phyloP scores from a whole-genome alignment of 2,888 invertebrate genomes.

The Metacarcinus magister region DNA sequence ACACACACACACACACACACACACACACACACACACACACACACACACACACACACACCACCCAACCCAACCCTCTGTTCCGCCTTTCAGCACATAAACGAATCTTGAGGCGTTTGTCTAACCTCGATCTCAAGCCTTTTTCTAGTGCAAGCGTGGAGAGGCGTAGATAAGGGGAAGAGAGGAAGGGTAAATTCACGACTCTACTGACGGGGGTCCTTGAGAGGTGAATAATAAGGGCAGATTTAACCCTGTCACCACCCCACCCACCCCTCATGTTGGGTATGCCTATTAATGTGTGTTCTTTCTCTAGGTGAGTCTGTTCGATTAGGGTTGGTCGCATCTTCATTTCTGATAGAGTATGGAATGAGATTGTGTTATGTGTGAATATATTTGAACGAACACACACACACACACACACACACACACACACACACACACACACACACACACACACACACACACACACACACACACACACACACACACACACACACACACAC shows the following conservation, averaged over 20 bases:
- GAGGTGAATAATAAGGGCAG: neutral
- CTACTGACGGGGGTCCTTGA: neutral
- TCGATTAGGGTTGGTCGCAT: neutral
- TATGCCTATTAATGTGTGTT: neutral
- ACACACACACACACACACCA: neutral
- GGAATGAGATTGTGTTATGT: neutral
- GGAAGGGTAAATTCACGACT: neutral
- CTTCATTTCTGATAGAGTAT: neutral
- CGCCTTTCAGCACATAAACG: neutral
- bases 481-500: neutral
- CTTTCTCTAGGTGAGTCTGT: neutral
- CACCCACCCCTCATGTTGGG: no score
- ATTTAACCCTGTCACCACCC: no score
- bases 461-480: slow-evolving; percentile 5
- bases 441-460: slow-evolving; percentile 19
- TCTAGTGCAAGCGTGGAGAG: neutral
- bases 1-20: neutral
- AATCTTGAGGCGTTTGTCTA: slow-evolving; percentile 7
- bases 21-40: neutral
- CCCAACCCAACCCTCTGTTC: neutral
- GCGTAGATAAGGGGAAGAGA: neutral
- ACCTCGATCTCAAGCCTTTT: neutral
- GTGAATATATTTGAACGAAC: no score
- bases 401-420: neutral
- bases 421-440: neutral